A percentile compares a stretch with the other conserved stretches of the same genome.
phyloP scores from a whole-genome alignment of 2,888 invertebrate genomes.

The Lissonota sp. region DNA sequence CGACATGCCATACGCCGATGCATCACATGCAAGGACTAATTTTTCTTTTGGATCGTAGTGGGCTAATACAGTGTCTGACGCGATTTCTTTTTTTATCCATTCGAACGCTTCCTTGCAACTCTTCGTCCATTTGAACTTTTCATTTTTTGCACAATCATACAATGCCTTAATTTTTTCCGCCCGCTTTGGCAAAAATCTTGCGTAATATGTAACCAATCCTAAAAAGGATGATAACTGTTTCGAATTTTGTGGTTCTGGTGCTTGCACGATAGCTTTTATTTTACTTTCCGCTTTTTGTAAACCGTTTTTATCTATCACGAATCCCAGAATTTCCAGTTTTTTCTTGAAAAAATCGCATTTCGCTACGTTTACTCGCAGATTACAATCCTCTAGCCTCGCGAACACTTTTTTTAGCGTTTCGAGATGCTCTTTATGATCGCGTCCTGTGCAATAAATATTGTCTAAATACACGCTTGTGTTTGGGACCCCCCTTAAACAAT shows the following conservation, averaged over 20 bases:
- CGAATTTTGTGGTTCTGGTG: slow-evolving; percentile 2
- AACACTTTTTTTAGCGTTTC: slow-evolving; percentile 61
- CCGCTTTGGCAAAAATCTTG: slow-evolving; percentile 5
- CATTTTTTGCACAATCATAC: slow-evolving; percentile 30
- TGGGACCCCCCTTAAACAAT: slow-evolving; percentile 65
- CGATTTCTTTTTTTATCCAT: slow-evolving; percentile 12
- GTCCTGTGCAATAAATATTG: slow-evolving; percentile 67
- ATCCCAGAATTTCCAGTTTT: slow-evolving; percentile 69
- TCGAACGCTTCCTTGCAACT: neutral
- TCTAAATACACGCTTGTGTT: slow-evolving; percentile 67
- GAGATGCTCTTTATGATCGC: slow-evolving; percentile 58
- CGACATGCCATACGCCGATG: slow-evolving; percentile 4
- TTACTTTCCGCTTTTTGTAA: neutral
- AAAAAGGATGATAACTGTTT: slow-evolving; percentile 4
- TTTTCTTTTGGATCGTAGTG: slow-evolving; percentile 12
- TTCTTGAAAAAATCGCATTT: slow-evolving; percentile 68
- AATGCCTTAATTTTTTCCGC: neutral
- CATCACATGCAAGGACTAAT: slow-evolving; percentile 2
- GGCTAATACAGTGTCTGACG: neutral
- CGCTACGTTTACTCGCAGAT: slow-evolving; percentile 61
- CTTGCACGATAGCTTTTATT: slow-evolving; percentile 12
- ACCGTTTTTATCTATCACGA: slow-evolving; percentile 44
- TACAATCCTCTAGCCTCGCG: slow-evolving; percentile 62
- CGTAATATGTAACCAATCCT: slow-evolving; percentile 18
- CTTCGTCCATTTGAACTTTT: slow-evolving; percentile 67